Conservation (phyloP, 1,140 invertebrate genomes). For the Helicoverpa zea region DNA sequence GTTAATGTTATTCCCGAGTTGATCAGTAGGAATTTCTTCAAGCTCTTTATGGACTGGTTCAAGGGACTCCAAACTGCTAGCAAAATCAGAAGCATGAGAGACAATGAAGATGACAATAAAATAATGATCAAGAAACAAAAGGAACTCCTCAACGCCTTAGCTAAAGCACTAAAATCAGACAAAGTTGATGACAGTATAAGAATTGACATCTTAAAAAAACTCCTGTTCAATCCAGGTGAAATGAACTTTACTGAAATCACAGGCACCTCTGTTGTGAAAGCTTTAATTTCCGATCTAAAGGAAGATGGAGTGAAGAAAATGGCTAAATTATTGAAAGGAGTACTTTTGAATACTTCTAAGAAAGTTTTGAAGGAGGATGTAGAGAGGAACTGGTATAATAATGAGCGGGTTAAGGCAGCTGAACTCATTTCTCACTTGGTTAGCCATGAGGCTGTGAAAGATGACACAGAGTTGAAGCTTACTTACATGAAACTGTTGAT, state of each 20-base stretch:
- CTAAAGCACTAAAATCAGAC: slow-evolving; percentile 84
- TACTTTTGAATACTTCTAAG: slow-evolving; percentile 86
- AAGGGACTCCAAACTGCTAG: slow-evolving; percentile 83
- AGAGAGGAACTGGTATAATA: slow-evolving; percentile 88
- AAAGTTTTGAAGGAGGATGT: slow-evolving; percentile 83
- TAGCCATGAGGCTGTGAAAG: slow-evolving; percentile 87
- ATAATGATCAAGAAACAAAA: slow-evolving; percentile 86
- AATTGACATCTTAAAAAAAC: slow-evolving; percentile 88
- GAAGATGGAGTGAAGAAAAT: slow-evolving; percentile 89
- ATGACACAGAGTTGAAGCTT: slow-evolving; percentile 89
- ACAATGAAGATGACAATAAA: slow-evolving; percentile 84
- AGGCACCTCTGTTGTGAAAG: slow-evolving; percentile 88
- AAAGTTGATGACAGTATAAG: slow-evolving; percentile 85
- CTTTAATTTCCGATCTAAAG: slow-evolving; percentile 88
- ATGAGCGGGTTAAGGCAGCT: slow-evolving; percentile 89
- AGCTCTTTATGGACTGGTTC: slow-evolving; percentile 87
- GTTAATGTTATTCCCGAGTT: slow-evolving; percentile 82
- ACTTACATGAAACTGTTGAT: slow-evolving; percentile 89
- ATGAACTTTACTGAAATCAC: slow-evolving; percentile 91
- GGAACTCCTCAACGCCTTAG: slow-evolving; percentile 87
- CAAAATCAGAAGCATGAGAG: slow-evolving; percentile 79
- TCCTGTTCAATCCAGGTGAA: slow-evolving; percentile 89
- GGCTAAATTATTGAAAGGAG: slow-evolving; percentile 87
- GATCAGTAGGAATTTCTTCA: slow-evolving; percentile 87
- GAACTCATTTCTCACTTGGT: slow-evolving; percentile 90